phyloP scores from a whole-genome alignment of 1,140 invertebrate species.

The Hyphantria cunea region DNA sequence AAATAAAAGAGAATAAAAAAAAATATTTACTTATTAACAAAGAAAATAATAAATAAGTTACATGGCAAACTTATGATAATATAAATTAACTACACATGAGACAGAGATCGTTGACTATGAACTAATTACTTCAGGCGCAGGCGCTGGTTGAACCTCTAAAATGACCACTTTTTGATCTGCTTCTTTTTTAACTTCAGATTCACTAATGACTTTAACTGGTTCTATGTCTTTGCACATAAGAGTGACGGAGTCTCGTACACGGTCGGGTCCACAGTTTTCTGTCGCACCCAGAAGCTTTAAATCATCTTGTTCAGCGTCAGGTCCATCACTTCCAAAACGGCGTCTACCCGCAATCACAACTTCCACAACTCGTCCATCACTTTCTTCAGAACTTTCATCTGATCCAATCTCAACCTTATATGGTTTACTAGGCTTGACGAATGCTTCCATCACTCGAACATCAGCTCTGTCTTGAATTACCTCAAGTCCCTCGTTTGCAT shows the following conservation, averaged over 20 bases:
- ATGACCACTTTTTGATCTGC: conserved; percentile 4
- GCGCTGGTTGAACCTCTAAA: background rate
- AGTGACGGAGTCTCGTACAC: conserved; percentile 80
- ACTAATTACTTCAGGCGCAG: conserved; percentile 52
- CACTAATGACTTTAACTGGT: conserved; percentile 2
- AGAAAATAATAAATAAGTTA: conserved; percentile 25
- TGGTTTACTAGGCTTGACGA: conserved; percentile 81
- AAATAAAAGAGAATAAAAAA: conserved; percentile 8
- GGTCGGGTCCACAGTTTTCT: conserved; percentile 84
- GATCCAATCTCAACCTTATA: conserved; percentile 81
- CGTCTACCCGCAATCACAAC: conserved; percentile 65
- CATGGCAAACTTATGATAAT: conserved; percentile 27
- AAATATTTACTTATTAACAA: conserved; percentile 17
- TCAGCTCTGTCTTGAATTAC: conserved; percentile 58
- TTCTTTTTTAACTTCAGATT: conserved; percentile 3
- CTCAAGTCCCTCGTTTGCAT: conserved; percentile 23
- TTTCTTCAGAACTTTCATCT: conserved; percentile 36
- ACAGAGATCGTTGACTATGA: conserved; percentile 47
- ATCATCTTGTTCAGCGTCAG: conserved; percentile 47
- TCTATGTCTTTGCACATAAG: conserved; percentile 46
- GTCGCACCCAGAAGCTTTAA: conserved; percentile 82
- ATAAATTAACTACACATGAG: conserved; percentile 52
- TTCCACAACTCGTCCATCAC: conserved; percentile 56
- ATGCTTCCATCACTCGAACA: conserved; percentile 68
- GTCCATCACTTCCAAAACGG: conserved; percentile 42